Conservation (phyloP, 2,888 invertebrate genomes). For the Andrena bucephala region DNA sequence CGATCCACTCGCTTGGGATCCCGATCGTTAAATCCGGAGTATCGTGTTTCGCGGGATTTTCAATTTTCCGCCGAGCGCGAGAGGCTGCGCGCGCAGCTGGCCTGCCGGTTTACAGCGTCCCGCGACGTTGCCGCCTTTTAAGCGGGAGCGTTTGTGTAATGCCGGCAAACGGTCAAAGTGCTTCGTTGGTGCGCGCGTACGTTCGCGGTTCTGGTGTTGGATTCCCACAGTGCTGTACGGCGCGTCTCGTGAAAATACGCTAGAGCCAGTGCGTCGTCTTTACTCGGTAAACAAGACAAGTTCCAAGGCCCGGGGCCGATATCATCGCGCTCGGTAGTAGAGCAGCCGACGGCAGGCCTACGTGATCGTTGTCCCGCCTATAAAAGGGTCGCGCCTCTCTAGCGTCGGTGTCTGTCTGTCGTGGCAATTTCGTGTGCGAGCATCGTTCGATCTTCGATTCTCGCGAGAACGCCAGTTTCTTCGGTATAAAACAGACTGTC, state of each 20-base stretch:
- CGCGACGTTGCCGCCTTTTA: constrained; percentile 33
- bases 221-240: not conserved
- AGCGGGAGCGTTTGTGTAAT: constrained; percentile 23
- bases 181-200: constrained; percentile 3
- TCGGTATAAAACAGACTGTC: not conserved
- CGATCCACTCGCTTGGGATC: not conserved
- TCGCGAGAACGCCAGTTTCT: not conserved
- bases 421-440: constrained; percentile 63
- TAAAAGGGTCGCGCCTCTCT: constrained; percentile 74
- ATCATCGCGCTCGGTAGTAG: constrained; percentile 75
- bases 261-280: constrained; percentile 8
- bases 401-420: constrained; percentile 66
- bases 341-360: constrained; percentile 70
- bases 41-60: constrained; percentile 17
- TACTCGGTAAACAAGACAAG: constrained; percentile 68
- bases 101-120: constrained; percentile 11
- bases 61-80: constrained; percentile 24
- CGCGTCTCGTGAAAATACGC: constrained; percentile 36
- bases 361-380: constrained; percentile 77
- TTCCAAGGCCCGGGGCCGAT: constrained; percentile 73
- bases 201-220: constrained; percentile 13
- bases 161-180: constrained; percentile 52
- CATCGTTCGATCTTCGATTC: constrained; percentile 24
- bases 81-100: constrained; percentile 49
- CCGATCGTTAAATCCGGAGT: not conserved